Base-by-base conservation (phyloP, 2,113 vertebrate species). In the Campylomormyrus tamandua region DNA sequence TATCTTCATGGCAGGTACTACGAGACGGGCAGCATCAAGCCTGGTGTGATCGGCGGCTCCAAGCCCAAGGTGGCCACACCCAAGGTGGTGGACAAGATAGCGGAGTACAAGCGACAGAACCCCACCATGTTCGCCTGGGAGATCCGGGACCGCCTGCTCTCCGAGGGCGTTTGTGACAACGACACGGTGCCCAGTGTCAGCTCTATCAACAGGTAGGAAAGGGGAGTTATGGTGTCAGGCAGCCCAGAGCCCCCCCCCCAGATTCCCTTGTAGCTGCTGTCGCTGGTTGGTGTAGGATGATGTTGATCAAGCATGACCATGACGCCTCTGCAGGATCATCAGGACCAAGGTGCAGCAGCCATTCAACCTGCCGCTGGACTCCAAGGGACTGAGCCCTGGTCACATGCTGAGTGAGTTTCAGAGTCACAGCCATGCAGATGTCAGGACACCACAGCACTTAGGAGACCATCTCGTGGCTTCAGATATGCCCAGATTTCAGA, bases 91-190 rank as follows among this genome's bases (percentile, higher is more conserved):
- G 95, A 97, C 90, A 96, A 92, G 90, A 96, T 97, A 21, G 94
- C 96, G 0, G 95, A 95, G 27, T 96, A 97, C 90, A 97, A 97
- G 91, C 94, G 94, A 8, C 93, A 94, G 89, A 96, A 96, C 58
- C 96, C 96, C 1, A 95, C 94, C 77, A 96, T 97, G 96, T 97
- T 97, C 0, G 96, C 96, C 48, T 96, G 96, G 96, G 96, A 97
- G 92, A 97, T 97, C 90, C 93, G 95, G 56, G 96, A 97, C 90
- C 93, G 95, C 83, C 95, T 97, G 66, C 87, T 97, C 91, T 93
- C 96, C 1, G 96, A 97, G 89, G 94, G 92, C 0, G 95, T 96
- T 90, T 97, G 96, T 62, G 95, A 96, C 92, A 93, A 92, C 0
- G 95, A 95, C 91, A 96, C 95, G 0, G 96, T 97, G 42, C 96